A percentile compares a stretch with the other conserved stretches of the same genome.
These are phyloP conservation scores for Endomychus coccineus DNA, from an alignment of 2,888 invertebrate genomes.

Conservation along the genomic window DNA sequence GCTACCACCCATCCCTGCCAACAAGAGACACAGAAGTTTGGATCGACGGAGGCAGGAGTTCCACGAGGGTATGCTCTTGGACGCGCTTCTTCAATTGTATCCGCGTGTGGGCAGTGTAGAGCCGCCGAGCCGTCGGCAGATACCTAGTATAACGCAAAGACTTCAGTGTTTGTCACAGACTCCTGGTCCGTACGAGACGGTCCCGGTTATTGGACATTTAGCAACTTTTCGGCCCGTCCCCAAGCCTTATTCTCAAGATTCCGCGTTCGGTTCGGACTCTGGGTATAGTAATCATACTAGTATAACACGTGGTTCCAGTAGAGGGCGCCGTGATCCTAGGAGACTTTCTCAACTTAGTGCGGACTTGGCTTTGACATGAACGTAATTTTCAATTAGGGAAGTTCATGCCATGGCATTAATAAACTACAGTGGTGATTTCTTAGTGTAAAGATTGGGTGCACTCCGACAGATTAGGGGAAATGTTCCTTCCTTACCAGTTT, in stretches of 20 bases:
- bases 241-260: slow-evolving; percentile 62
- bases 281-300: slow-evolving; percentile 78
- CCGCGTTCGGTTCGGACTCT: slow-evolving; percentile 77
- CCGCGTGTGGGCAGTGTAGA: slow-evolving; percentile 64
- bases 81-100: slow-evolving; percentile 63
- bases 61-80: slow-evolving; percentile 72
- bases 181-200: slow-evolving; percentile 57
- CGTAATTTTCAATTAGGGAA: slow-evolving; percentile 10
- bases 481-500: too few relatives aligned
- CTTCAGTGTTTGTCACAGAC: slow-evolving; percentile 40
- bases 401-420: too few relatives aligned
- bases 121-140: slow-evolving; percentile 38
- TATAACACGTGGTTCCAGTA: slow-evolving; percentile 45
- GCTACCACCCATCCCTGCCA: slow-evolving; percentile 49
- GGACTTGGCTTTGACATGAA: slow-evolving; percentile 40
- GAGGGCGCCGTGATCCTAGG: slow-evolving; percentile 39
- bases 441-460: too few relatives aligned
- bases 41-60: slow-evolving; percentile 62
- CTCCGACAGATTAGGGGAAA: too few relatives aligned
- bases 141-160: slow-evolving; percentile 43
- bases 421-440: too few relatives aligned
- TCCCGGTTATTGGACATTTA: slow-evolving; percentile 59
- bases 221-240: slow-evolving; percentile 56
- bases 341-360: slow-evolving; percentile 43
- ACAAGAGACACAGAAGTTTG: slow-evolving; percentile 46